A percentile compares a stretch with the other conserved stretches of the same genome.
These are phyloP conservation scores for Actinernus sp. DNA, from an alignment of 92 coral and sea anemone species.

Conservation along the genomic window DNA sequence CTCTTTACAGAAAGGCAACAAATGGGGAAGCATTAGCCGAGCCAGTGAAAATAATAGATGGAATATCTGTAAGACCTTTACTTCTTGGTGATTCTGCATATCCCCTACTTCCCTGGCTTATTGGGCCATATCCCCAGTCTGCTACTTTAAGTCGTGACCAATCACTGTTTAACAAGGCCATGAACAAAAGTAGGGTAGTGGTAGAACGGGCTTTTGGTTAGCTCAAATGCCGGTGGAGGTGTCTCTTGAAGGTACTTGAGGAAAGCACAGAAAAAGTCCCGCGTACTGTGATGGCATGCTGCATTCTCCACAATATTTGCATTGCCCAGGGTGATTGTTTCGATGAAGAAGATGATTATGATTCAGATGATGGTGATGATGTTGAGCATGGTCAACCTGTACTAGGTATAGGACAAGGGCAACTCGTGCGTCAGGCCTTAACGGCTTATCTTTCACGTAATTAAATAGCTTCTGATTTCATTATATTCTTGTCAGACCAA, in stretches of 20 bases:
- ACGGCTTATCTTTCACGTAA: too few species aligned
- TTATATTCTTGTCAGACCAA: too few species aligned
- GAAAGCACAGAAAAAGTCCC: conserved; percentile 28
- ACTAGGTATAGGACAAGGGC: too few species aligned
- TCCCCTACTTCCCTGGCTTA: conserved; percentile 46
- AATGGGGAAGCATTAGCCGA: conserved; percentile 7
- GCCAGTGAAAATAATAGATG: conserved; percentile 16
- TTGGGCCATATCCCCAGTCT: conserved; percentile 31
- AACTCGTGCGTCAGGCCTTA: too few species aligned
- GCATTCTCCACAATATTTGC: too few species aligned
- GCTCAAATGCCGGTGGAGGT: conserved; percentile 29
- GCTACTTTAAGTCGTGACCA: too few species aligned
- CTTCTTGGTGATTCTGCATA: conserved; percentile 30
- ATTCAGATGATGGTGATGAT: conserved; percentile 19
- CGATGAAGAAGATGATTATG: too few species aligned
- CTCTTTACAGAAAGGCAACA: conserved; percentile 22
- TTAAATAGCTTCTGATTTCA: too few species aligned
- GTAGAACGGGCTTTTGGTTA: conserved; percentile 42
- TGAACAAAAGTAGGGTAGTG: too few species aligned
- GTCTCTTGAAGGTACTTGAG: conserved; percentile 14
- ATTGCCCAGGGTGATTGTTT: too few species aligned
- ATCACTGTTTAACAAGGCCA: too few species aligned
- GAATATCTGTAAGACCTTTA: conserved; percentile 29
- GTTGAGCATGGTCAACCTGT: too few species aligned
- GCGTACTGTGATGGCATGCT: conserved; percentile 31